Percentiles rank a stretch among this genome's conserved stretches.
phyloP scores from a whole-genome alignment of 1,140 invertebrate genomes.

The Kradibia gibbosae region DNA sequence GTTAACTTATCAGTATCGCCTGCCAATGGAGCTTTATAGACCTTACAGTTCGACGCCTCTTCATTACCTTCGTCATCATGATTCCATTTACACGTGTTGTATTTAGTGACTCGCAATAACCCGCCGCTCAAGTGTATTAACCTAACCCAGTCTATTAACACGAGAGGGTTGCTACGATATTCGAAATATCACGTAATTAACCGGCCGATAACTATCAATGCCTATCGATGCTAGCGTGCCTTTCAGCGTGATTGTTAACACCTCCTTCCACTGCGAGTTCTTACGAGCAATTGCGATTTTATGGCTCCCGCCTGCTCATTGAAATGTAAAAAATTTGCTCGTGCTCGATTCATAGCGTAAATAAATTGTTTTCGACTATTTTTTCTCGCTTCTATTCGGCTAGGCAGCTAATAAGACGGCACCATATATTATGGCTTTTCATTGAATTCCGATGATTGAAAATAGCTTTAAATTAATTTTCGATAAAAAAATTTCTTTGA shows the following conservation, averaged over 20 bases:
- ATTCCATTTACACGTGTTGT: background rate
- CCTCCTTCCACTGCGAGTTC: background rate
- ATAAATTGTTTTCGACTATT: too few relatives aligned
- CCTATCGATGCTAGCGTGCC: background rate
- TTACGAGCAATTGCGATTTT: background rate
- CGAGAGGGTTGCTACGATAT: background rate
- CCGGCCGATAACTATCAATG: background rate
- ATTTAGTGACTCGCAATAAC: background rate
- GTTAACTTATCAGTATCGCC: constrained; percentile 63
- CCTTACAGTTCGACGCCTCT: constrained; percentile 72
- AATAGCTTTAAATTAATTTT: too few relatives aligned
- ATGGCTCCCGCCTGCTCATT: background rate
- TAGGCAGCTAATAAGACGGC: too few relatives aligned
- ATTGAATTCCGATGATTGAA: too few relatives aligned
- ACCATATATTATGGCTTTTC: too few relatives aligned
- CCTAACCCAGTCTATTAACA: background rate
- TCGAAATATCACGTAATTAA: background rate
- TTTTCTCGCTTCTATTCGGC: too few relatives aligned
- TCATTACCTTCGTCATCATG: constrained; percentile 65
- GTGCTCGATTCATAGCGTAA: too few relatives aligned
- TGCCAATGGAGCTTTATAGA: constrained; percentile 49
- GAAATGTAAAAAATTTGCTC: too few relatives aligned
- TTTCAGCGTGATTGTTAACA: background rate
- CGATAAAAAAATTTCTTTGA: too few relatives aligned
- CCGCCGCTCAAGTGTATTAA: background rate